Base-by-base conservation (phyloP, 1,140 invertebrate genomes). In the Neuroterus valhalla region DNA sequence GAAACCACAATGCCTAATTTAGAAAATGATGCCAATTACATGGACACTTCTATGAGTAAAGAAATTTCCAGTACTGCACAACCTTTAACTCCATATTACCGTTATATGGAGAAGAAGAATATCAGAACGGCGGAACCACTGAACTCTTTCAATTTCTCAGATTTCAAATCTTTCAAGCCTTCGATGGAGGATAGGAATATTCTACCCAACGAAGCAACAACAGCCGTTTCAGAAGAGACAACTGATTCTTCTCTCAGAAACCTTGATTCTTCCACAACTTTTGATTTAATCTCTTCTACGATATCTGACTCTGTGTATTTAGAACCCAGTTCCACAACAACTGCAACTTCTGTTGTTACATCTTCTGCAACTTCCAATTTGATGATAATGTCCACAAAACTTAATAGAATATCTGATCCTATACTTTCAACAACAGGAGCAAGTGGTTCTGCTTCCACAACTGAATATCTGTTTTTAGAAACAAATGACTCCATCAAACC, bases 1-100 rank as follows among this genome's bases (percentile, higher is more conserved):
- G 43, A 73, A 19, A 23, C 44, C 21, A 55, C 52, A 46, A 46
- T 52, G 21, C 68, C 72, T 15, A 74, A 46, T 15, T 67, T 72
- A 31, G 44, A 62, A 14, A 14, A 62, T 31, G 23, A 62, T n/a
- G 23, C 0, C 4, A 38, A 38, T 31, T 6, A 12, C 6, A 62
- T 26, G 14, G 14, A 23, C 2, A n/a, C 2, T 2, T n/a, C 3
- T 14, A 6, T 5, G 4, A 62, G 23, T 62, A 3, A 8, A 14
- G 12, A 14, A 26, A 26, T 26, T 11, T 19, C 17, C 17, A 50
- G 15, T 50, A 10, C 52, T 26, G 19, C 12, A 15, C 55, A 23
- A 31, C 21, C 26, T n/a, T 38, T 26, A n/a, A 38, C 4, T 38
- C 10, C 10, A 38, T 8, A 5, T 8, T 1, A 38, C 10, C 31